A percentile compares a stretch with the other conserved stretches of the same genome.
phyloP scores from a whole-genome alignment of 2,113 vertebrate species.

The Psittacula cyanocephala region DNA sequence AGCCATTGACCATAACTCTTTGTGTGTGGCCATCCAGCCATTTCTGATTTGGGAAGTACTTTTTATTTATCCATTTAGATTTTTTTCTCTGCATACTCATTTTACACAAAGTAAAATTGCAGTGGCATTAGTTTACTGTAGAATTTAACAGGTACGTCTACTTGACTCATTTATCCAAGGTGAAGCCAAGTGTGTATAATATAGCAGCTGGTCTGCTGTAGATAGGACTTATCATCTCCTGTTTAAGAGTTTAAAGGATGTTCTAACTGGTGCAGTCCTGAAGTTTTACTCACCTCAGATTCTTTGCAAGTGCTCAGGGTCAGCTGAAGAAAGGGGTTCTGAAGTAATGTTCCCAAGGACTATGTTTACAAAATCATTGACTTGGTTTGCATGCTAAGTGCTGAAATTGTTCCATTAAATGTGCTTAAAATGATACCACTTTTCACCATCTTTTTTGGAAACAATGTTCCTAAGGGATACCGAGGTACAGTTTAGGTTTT shows the following conservation, averaged over 20 bases:
- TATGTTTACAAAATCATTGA: background rate
- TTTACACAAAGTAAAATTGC: background rate
- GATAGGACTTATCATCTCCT: background rate
- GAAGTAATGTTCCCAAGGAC: background rate
- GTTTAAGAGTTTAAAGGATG: background rate
- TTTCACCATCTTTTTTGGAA: background rate
- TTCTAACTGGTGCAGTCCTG: background rate
- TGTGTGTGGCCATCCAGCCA: no score
- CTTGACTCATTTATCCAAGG: background rate
- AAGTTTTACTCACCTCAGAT: background rate
- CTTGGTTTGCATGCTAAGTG: background rate
- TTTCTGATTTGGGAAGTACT: background rate
- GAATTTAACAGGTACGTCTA: background rate
- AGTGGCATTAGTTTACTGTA: background rate
- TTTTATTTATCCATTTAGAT: background rate
- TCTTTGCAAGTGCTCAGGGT: background rate
- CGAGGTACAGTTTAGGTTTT: background rate
- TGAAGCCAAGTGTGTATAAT: background rate
- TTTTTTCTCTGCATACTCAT: fast-evolving
- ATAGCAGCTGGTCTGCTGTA: background rate
- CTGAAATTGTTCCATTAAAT: background rate
- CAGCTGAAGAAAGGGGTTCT: background rate
- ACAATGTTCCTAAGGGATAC: background rate
- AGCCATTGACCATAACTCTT: no score
- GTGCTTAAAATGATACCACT: background rate